Evolutionary conservation across 2,888 invertebrate genomes (phyloP), one percentile per base, ranked within the genome.

Genomic region (Geophilus truncorum): DNA sequence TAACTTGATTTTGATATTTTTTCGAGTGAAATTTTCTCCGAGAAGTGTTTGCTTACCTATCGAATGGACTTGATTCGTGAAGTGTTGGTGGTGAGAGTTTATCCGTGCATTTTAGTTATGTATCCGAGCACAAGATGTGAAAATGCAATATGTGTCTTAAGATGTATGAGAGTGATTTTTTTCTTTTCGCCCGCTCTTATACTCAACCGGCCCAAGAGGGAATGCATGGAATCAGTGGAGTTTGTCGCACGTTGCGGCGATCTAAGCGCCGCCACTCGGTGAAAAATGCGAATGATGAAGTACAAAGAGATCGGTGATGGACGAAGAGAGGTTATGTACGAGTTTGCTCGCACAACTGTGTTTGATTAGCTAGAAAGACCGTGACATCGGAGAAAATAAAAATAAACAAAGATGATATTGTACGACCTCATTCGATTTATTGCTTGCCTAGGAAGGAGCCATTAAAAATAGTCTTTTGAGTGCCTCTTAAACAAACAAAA

Each of bases 381-480:
- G 18, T 23, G 57, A 62, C 57, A 62, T 62, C 10, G 57, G 57
- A 62, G 21, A 62, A 62, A 62, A 62, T 23, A 21, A 62, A 62
- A 62, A 62, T 62, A 62, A 62, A 62, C 57, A 62, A 62, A 62
- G 57, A 62, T 62, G 21, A 62, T 62, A 62, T 62, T 62, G 57
- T 62, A 62, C 23, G 57, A 21, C 57, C 57, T 23, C 57, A 62
- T 62, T 62, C 57, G 23, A 62, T 62, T 62, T 62, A 62, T 62
- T 62, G 57, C 57, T 23, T 62, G 57, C 57, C 23, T 7, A 23
- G 57, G 23, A 62, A 62, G n/a, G n/a, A n/a, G n/a, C 57, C 18
- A 62, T 62, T 62, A 62, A 62, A 62, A 62, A 23, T 23, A 62
- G 57, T 62, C 57, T 62, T 62, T 62, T n/a, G 57, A 3, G 23